Conservation (phyloP, 2,113 vertebrate species). For the Podilymbus podiceps region DNA sequence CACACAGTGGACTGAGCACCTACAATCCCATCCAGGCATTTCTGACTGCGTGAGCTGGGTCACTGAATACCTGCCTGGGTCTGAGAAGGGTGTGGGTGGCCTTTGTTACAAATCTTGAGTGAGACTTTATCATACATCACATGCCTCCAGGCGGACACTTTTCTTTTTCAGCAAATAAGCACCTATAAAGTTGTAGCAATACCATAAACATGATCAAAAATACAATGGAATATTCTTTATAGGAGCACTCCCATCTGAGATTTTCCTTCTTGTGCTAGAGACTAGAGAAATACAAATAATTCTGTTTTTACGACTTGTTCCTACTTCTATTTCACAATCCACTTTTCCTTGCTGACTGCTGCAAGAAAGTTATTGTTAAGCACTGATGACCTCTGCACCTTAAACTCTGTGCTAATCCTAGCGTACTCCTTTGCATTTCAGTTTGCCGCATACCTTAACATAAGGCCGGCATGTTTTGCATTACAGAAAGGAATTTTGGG, state of each 20-base stretch:
- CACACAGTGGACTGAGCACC: neutral
- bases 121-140: slow-evolving; percentile 2
- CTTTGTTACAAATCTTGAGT: slow-evolving; percentile 8
- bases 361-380: slow-evolving; percentile 29
- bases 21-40: neutral
- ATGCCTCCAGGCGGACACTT: slow-evolving; percentile 4
- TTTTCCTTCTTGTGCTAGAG: neutral
- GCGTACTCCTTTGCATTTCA: slow-evolving; percentile 14
- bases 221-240: neutral
- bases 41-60: neutral
- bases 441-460: slow-evolving; percentile 7
- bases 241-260: neutral
- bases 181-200: neutral
- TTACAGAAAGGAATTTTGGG: slow-evolving; percentile 46
- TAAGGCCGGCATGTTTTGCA: neutral
- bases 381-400: slow-evolving; percentile 46
- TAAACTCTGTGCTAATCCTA: slow-evolving; percentile 39
- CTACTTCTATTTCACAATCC: slow-evolving; percentile 22
- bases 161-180: neutral
- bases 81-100: slow-evolving; percentile 33
- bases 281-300: slow-evolving; percentile 8
- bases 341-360: slow-evolving; percentile 17
- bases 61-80: neutral
- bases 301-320: neutral
- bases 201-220: neutral